These are phyloP conservation scores for Scaptodrosophila lebanonensis DNA, from an alignment of 1,140 invertebrate species.

Conservation along the genomic window DNA sequence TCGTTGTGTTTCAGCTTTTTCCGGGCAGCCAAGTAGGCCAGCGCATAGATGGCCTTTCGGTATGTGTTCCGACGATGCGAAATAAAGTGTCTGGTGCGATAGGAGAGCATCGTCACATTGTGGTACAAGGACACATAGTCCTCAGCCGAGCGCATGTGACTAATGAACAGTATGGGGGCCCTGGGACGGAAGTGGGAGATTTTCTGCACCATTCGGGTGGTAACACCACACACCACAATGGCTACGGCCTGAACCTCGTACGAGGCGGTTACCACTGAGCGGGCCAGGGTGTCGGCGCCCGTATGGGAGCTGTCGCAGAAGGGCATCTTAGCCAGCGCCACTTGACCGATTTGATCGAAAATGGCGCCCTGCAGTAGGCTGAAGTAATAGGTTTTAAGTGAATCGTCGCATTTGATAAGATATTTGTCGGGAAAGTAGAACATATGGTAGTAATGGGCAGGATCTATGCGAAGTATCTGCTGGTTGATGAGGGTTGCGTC, in stretches of 20 bases:
- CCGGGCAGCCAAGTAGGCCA: conserved; percentile 45
- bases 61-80: conserved; percentile 30
- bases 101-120: conserved; percentile 60
- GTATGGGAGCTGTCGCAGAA: conserved; percentile 58
- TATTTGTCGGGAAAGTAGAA: conserved; percentile 71
- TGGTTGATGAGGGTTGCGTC: conserved; percentile 35
- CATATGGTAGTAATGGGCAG: conserved; percentile 44
- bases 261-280: conserved; percentile 42
- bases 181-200: conserved; percentile 60
- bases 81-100: conserved; percentile 7
- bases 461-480: conserved; percentile 45
- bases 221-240: conserved; percentile 54
- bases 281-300: conserved; percentile 57
- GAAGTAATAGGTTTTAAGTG: conserved; percentile 25
- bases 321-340: conserved; percentile 27
- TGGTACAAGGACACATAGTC: conserved; percentile 55
- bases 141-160: conserved; percentile 55
- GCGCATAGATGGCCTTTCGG: conserved; percentile 37
- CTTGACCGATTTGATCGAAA: conserved; percentile 38
- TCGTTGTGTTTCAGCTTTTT: conserved; percentile 33
- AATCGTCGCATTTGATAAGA: conserved; percentile 22
- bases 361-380: conserved; percentile 45
- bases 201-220: conserved; percentile 65
- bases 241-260: conserved; percentile 48
- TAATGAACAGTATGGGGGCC: conserved; percentile 54